Conservation (phyloP, 2,888 invertebrate species). For the Pinctada fucata region DNA sequence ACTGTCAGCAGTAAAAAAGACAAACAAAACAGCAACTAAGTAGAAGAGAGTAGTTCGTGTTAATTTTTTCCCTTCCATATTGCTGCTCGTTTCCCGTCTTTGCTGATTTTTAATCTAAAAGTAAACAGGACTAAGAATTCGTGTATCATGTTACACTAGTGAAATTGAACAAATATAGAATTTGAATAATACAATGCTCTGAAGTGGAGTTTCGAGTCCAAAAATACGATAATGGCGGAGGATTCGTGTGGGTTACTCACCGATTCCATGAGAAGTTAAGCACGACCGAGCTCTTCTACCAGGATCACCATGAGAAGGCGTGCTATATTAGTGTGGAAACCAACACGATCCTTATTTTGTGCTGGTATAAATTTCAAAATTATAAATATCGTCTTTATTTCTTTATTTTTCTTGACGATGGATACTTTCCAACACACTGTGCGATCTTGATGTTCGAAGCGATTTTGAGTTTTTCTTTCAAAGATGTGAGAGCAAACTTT, state of each 20-base stretch:
- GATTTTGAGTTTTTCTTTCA: background rate
- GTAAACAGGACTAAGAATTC: background rate
- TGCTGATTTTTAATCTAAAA: too few relatives aligned
- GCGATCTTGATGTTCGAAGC: background rate
- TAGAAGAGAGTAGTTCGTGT: too few relatives aligned
- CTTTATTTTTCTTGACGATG: slow-evolving; percentile 1
- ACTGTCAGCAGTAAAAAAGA: too few relatives aligned
- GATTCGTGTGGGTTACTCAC: slow-evolving; percentile 22
- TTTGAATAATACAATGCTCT: slow-evolving; percentile 18
- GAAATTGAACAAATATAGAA: slow-evolving; percentile 20
- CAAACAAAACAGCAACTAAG: too few relatives aligned
- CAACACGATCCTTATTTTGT: slow-evolving; percentile 18
- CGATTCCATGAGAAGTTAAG: slow-evolving; percentile 3
- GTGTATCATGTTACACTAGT: slow-evolving; percentile 29
- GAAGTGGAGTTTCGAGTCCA: slow-evolving; percentile 21
- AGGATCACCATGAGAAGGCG: slow-evolving; percentile 1
- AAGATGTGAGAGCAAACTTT: too few relatives aligned
- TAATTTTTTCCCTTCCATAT: too few relatives aligned
- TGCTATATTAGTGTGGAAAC: slow-evolving; percentile 17
- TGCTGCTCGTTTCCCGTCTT: too few relatives aligned
- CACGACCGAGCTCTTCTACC: slow-evolving; percentile 25
- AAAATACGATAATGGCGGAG: slow-evolving; percentile 12
- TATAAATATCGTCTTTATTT: slow-evolving; percentile 12
- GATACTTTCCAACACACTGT: background rate
- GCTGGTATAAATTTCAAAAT: too few relatives aligned